Conservation (phyloP, 2,113 vertebrate genomes). For the Nansenia antarctica region DNA sequence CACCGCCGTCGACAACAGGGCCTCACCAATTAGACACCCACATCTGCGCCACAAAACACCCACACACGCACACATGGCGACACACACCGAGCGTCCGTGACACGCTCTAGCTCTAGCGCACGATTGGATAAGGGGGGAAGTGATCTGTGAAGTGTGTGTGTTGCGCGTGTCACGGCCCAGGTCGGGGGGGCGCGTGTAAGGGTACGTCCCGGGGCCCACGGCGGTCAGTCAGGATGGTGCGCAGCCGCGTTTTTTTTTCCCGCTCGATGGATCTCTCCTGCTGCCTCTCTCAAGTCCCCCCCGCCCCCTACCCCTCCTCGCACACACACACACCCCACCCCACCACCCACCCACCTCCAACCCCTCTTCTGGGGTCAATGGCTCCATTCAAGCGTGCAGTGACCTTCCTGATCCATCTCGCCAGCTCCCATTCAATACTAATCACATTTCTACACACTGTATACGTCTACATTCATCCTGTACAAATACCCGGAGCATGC, state of each 20-base stretch:
- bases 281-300: background rate
- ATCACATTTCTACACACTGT: slow-evolving; percentile 10
- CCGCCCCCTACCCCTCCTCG: no score
- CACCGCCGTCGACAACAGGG: background rate
- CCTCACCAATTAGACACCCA: background rate
- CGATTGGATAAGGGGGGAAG: background rate
- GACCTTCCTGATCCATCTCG: slow-evolving; percentile 13
- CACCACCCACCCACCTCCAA: no score
- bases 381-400: background rate
- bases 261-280: background rate
- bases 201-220: background rate
- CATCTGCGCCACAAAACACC: background rate
- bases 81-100: background rate
- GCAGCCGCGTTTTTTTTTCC: background rate
- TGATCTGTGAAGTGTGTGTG: background rate
- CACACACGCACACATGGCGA: background rate
- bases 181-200: background rate
- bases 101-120: background rate
- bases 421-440: slow-evolving; percentile 18
- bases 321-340: no score
- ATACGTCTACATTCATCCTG: slow-evolving; percentile 16
- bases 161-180: background rate
- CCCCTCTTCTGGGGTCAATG: background rate
- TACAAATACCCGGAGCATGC: slow-evolving; percentile 28
- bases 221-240: background rate